Evolutionary conservation across 2,113 vertebrate genomes (phyloP), one percentile per base, ranked within the genome.

Genomic region (Meriones unguiculatus): DNA sequence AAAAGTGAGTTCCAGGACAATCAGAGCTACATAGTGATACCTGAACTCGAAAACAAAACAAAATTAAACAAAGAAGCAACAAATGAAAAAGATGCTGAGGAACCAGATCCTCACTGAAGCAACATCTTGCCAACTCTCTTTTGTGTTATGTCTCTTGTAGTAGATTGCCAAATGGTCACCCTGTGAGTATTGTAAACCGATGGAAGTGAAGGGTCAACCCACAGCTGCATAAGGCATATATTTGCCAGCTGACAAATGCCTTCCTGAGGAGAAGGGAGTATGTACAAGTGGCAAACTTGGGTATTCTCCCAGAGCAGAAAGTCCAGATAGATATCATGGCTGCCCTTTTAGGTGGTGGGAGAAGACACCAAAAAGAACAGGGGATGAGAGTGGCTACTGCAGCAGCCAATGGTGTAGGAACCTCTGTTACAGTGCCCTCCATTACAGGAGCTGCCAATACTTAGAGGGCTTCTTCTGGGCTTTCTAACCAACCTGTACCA

Each of bases 221-320:
- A 94, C 0, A 99, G 93, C 73, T 99, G 98, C 10, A 99, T 97
- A 0, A 98, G 99, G 72, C 98, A 99, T 0, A 99, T 99, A 94
- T 46, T 99, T 0, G 98, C 98, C 46, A 99, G 96, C 96, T 99
- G 99, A 93, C 99, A 99, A 54, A 98, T 0, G 99, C 93, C 76
- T 99, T 99, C 65, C 99, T 99, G 5, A 99, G 97, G 0, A 10
- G 1, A 2, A 97, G 93, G 0, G 99, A 99, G 52, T 97, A 99
- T 99, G 99, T 99, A 30, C 98, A 99, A 0, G 99, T 99, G 11
- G 99, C 99, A 0, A 99, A 99, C 54, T 99, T 99, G 11, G 99
- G 98, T 0, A 98, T 46, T 99, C 7, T 99, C 99, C 0, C 99
- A 99, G 10, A 98, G 97, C 64, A 99, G 98, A 54, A 99, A 99